These are phyloP conservation scores for Adineta ricciae DNA, from an alignment of 2,888 invertebrate species.

Conservation along the genomic window DNA sequence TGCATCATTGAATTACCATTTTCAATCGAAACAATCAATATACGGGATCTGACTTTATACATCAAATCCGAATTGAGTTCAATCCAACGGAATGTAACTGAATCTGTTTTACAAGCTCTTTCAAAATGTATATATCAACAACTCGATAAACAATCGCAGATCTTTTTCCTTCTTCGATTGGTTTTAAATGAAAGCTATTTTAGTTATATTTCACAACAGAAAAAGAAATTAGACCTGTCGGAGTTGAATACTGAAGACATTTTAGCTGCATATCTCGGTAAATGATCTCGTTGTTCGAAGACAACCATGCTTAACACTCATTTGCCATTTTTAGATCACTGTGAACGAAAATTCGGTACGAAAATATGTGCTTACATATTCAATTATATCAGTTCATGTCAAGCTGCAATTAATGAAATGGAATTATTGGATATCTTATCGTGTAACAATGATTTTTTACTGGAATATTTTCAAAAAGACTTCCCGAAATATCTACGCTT, in stretches of 20 bases:
- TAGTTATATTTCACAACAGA: neutral
- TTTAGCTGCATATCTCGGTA: neutral
- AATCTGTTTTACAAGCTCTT: neutral
- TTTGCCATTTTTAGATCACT: neutral
- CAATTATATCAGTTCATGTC: constrained; percentile 34
- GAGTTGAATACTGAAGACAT: neutral
- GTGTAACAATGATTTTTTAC: constrained; percentile 36
- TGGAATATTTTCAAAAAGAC: constrained; percentile 25
- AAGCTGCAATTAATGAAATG: constrained; percentile 36
- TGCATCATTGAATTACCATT: neutral
- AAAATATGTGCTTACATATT: constrained; percentile 25
- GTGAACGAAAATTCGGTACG: constrained; percentile 24
- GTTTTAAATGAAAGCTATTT: constrained; percentile 7
- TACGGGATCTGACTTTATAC: neutral
- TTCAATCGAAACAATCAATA: neutral
- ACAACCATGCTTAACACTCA: neutral
- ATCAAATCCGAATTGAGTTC: neutral
- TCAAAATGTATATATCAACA: constrained; percentile 15
- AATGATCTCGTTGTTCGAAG: neutral
- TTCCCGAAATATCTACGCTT: constrained; percentile 36
- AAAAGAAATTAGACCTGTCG: neutral
- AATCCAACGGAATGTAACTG: neutral
- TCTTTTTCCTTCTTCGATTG: neutral
- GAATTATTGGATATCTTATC: constrained; percentile 37
- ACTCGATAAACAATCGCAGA: neutral